Evolutionary conservation across 2,797 vertebrate genomes (phyloP), one percentile per base, ranked within the genome.

Genomic region (Pantherophis vulpinus): DNA sequence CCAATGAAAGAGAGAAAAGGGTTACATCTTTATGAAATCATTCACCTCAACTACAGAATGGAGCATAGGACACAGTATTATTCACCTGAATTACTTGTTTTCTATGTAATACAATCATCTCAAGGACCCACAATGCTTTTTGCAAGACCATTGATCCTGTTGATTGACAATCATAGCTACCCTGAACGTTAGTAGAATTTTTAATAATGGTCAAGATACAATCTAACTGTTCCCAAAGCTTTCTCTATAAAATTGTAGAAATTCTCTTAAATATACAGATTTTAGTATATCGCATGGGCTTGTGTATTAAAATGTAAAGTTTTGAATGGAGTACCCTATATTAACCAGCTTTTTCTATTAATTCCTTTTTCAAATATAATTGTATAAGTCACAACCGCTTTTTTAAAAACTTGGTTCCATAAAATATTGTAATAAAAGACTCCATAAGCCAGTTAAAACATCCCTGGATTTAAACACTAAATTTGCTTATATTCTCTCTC

Each of bases 401-500:
- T 92, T 93, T 93, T 88, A 4, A 61, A 92, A 91, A 42, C 25
- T n/a, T 4, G 47, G 56, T 56, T 92, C 94, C 93, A 88, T 87
- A 95, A 96, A 55, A 94, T 90, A 90, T 0, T 74, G 29, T 94
- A 61, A 90, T 88, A 96, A 95, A 90, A 91, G 94, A 61, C 87
- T 95, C 91, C 93, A 95, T 91, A 88, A 96, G 79, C 94, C 94
- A 94, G 91, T 92, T 93, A 94, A 95, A 88, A 58, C 42, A 95
- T 94, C 70, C 59, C 51, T 87, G 18, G 32, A 86, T 86, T 66
- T 61, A 86, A 95, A 95, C 61, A 54, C 18, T 18, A 56, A 55
- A 89, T 16, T 47, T 66, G n/a, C 27, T 14, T 60, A 7, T 47
- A 18, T 90, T 86, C 3, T 25, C 23, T 20, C 8, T 55, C 5